Base-by-base conservation (phyloP, 2,113 vertebrate genomes). In the Jaculus jaculus region DNA sequence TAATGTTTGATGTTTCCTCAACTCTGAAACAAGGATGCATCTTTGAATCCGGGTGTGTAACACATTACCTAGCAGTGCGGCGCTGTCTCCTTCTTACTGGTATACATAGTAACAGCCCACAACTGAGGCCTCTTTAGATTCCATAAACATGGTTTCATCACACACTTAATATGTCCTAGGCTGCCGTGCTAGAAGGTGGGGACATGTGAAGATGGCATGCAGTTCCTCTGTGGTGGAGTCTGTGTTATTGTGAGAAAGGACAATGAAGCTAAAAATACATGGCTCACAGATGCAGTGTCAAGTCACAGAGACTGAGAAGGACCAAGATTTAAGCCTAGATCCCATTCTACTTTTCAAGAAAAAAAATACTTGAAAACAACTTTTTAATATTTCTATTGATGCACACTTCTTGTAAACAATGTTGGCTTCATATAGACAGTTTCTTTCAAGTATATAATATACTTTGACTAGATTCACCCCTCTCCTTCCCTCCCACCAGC, bases 1-100 rank as follows among this genome's bases (percentile, higher is more conserved):
- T n/a, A 79, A 47, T 39, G 30, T 61, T 88, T 39, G 37, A n/a
- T 17, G 87, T 73, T 87, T 91, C 93, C 89, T 85, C 37, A 83
- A 54, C 30, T 91, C 81, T 89, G 42, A 85, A 91, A 93, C 39
- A 81, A 69, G 3, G 32, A 72, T 34, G 30, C n/a, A 65, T 47
- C 23, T 86, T 95, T 87, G 71, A 73, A 86, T 92, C 83, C 63
- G 63, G 4, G 60, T 68, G 24, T 66, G 26, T 47, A 39, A 51
- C 10, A 61, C 21, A 47, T 87, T 90, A 84, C 51, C 16, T 73
- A 37, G 10, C 24, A 68, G 58, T 23, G 7, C 21, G 58, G 58
- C 18, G 51, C 2, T 66, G 73, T 72, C 54, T 79, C 77, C 30
- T 79, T 92, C 69, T 60, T 87, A 51, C 2, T 37, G 5, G 3